Conservation (phyloP, 92 coral and sea anemone species). For the Micromussa lordhowensis region DNA sequence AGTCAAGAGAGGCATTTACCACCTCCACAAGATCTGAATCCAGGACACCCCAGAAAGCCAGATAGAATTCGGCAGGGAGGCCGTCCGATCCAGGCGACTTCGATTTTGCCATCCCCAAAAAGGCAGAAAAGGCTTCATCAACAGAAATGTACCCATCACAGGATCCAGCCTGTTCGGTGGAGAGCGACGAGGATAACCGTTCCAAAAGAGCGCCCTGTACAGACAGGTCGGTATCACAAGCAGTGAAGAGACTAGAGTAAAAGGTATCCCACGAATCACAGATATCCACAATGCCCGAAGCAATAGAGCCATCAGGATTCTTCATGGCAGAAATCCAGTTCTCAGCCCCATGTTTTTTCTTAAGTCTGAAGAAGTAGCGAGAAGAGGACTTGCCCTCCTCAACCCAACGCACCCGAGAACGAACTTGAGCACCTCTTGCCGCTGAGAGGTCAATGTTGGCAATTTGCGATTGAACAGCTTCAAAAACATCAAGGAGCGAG, state of each 20-base stretch:
- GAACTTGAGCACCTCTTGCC: not conserved
- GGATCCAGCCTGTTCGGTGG: not conserved
- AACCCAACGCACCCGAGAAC: not conserved
- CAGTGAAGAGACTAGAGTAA: not conserved
- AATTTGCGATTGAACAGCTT: not conserved
- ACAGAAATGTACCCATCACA: slow-evolving; percentile 48
- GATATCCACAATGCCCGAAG: not conserved
- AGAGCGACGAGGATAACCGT: not conserved
- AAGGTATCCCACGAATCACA: not conserved
- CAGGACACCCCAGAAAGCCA: slow-evolving; percentile 28
- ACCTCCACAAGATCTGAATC: slow-evolving; percentile 32
- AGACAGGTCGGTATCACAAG: not conserved
- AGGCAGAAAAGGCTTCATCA: slow-evolving; percentile 14
- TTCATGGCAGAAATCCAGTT: not conserved
- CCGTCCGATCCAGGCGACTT: slow-evolving; percentile 53
- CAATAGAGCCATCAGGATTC: not conserved
- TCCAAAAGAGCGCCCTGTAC: not conserved
- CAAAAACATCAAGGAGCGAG: not conserved
- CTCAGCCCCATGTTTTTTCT: slow-evolving; percentile 3
- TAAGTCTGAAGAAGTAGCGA: not conserved
- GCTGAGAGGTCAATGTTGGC: not conserved
- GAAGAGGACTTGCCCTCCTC: slow-evolving; percentile 40
- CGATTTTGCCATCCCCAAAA: not conserved
- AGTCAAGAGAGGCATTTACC: slow-evolving; percentile 3
- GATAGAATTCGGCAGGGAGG: slow-evolving; percentile 45